These are phyloP conservation scores for Atlantisia rogersi DNA, from an alignment of 2,113 vertebrate genomes.

Conservation along the genomic window DNA sequence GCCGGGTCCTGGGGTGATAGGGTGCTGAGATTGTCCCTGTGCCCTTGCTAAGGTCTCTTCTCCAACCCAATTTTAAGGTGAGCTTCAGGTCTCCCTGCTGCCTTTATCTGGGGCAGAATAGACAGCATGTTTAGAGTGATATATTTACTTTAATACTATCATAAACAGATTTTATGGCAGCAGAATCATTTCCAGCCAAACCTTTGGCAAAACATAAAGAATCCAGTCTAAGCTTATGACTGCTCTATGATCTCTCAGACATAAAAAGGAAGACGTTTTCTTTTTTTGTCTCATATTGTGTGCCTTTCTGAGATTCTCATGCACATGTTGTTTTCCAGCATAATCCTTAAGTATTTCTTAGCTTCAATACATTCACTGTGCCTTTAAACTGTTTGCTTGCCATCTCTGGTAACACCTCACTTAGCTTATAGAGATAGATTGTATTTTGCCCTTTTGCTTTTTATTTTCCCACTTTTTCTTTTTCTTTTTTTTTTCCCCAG, in stretches of 20 bases:
- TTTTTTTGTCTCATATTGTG: background rate
- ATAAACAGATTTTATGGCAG: constrained; percentile 55
- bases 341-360: background rate
- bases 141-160: constrained; percentile 34
- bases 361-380: background rate
- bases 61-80: background rate
- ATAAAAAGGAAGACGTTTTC: background rate
- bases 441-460: background rate
- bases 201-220: constrained; percentile 58
- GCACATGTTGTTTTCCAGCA: background rate
- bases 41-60: background rate
- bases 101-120: background rate
- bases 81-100: background rate
- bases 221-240: constrained; percentile 28
- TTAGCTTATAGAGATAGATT: background rate
- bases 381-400: background rate
- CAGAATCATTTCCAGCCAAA: constrained; percentile 44
- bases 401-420: background rate
- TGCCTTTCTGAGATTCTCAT: background rate
- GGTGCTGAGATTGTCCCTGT: background rate
- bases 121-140: constrained; percentile 8
- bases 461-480: background rate
- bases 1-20: background rate
- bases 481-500: background rate
- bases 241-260: constrained; percentile 21